A percentile compares a stretch with the other conserved stretches of the same genome.
These are phyloP conservation scores for Sycobia sp. DNA, from an alignment of 1,140 invertebrate species.

Conservation along the genomic window DNA sequence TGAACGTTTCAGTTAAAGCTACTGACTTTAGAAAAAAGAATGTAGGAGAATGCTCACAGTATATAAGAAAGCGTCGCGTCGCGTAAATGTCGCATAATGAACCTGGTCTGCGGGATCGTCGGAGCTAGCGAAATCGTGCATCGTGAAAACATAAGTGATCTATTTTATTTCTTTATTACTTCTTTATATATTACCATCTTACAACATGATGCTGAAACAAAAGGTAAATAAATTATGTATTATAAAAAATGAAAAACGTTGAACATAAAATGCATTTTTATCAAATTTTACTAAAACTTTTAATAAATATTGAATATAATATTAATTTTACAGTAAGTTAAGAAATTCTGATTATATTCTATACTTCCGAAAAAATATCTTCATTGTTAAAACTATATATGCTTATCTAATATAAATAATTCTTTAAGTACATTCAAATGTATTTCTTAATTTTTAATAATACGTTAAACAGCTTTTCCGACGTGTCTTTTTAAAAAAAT, in stretches of 20 bases:
- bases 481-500: no score
- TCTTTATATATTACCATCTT: no score
- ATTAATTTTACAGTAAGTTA: not conserved
- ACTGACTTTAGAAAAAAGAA: constrained; percentile 37
- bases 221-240: constrained; percentile 11
- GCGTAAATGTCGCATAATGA: constrained; percentile 35
- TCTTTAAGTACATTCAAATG: no score
- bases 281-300: not conserved
- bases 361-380: no score
- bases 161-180: no score
- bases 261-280: not conserved
- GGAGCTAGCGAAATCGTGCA: constrained; percentile 28
- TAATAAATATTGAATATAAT: not conserved
- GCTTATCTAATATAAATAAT: no score
- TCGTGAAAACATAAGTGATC: not conserved
- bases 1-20: no score
- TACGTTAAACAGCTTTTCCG: no score
- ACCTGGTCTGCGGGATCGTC: constrained; percentile 14
- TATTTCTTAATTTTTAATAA: no score
- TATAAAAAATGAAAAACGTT: not conserved
- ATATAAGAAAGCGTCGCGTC: constrained; percentile 44
- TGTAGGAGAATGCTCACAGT: constrained; percentile 48
- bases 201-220: not conserved
- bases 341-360: no score
- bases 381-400: no score